Evolutionary conservation across 2,888 invertebrate genomes (phyloP).

Genomic region (Cyaniris semiargus): DNA sequence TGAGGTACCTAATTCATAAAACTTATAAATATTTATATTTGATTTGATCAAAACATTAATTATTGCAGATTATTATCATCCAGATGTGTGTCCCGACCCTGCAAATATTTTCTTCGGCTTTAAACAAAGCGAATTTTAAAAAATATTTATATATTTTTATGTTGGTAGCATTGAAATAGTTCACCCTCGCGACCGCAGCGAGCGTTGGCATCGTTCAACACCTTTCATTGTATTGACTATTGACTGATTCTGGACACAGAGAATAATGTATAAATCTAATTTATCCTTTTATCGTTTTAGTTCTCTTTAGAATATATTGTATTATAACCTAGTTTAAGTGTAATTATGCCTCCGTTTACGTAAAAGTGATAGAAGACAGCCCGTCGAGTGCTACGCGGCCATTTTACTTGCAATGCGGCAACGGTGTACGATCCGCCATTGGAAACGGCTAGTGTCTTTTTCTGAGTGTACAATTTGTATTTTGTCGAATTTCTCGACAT

Average conservation of each 20-base stretch:
- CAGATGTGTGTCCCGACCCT: too few species aligned
- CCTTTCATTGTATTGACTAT: slow-evolving; percentile 88
- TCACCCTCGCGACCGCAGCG: slow-evolving; percentile 80
- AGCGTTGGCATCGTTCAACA: slow-evolving; percentile 84
- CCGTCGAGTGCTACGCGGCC: slow-evolving; percentile 83
- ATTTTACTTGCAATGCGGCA: slow-evolving; percentile 87
- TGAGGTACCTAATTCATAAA: too few species aligned
- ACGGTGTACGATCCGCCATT: slow-evolving; percentile 87
- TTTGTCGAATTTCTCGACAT: slow-evolving; percentile 74
- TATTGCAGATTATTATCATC: too few species aligned
- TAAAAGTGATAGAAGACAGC: slow-evolving; percentile 77
- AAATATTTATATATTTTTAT: slow-evolving; percentile 45
- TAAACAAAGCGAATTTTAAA: background rate
- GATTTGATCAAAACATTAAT: too few species aligned
- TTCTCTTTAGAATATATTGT: slow-evolving; percentile 74
- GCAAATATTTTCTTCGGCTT: too few species aligned
- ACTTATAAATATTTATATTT: too few species aligned
- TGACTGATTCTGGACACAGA: slow-evolving; percentile 83
- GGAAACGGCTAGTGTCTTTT: slow-evolving; percentile 85
- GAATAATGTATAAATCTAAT: slow-evolving; percentile 84
- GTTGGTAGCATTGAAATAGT: slow-evolving; percentile 74
- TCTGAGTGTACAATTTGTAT: slow-evolving; percentile 82
- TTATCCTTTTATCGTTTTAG: slow-evolving; percentile 79
- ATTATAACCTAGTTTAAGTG: slow-evolving; percentile 77
- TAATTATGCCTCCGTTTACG: slow-evolving; percentile 76